These are phyloP conservation scores for Melanargia galathea DNA, from an alignment of 2,888 invertebrate genomes.

Conservation along the genomic window DNA sequence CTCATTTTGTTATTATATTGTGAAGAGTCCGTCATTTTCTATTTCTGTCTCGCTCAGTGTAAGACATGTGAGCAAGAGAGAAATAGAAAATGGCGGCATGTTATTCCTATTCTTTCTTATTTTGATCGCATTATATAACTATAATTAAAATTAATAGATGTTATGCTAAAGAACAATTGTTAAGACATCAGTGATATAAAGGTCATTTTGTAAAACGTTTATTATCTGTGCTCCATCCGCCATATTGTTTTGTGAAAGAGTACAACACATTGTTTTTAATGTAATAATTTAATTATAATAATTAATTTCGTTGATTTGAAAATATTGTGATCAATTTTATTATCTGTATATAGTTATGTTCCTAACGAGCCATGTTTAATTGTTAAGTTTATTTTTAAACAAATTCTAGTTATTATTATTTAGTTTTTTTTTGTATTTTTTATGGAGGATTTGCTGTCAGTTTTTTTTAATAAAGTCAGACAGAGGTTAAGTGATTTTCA, in stretches of 20 bases:
- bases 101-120: too few relatives aligned
- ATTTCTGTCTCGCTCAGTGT: too few relatives aligned
- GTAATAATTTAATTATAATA: constrained; percentile 33
- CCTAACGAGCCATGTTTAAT: constrained; percentile 48
- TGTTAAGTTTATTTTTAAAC: constrained; percentile 48
- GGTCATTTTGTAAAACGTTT: too few relatives aligned
- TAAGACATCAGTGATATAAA: not conserved
- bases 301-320: constrained; percentile 44
- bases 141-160: too few relatives aligned
- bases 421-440: constrained; percentile 38
- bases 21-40: too few relatives aligned
- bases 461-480: constrained; percentile 44
- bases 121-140: too few relatives aligned
- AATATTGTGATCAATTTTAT: constrained; percentile 46
- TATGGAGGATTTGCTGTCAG: constrained; percentile 37
- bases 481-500: constrained; percentile 28
- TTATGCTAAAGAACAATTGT: too few relatives aligned
- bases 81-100: too few relatives aligned
- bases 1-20: too few relatives aligned
- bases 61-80: too few relatives aligned
- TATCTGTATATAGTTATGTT: constrained; percentile 49
- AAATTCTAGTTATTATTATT: constrained; percentile 39
- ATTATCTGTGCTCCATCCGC: not conserved
- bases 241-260: constrained; percentile 37
- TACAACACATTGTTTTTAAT: constrained; percentile 43